Evolutionary conservation across 2,797 vertebrate species (phyloP), one percentile per base, ranked within the genome.

Genomic region (Fistularia commersonii): DNA sequence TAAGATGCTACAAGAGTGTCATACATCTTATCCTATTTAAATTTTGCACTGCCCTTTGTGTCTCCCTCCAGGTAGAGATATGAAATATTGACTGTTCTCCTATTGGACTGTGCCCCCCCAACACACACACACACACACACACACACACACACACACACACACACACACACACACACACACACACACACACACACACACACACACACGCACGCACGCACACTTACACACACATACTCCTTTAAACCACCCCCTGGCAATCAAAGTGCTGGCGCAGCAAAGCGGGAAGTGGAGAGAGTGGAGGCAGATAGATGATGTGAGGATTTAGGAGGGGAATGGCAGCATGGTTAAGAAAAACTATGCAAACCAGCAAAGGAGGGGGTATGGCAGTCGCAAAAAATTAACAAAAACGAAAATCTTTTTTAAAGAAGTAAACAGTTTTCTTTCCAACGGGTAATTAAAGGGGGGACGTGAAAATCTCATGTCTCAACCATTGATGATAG

Each of bases 241-340:
- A 72, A 68, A 70, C 46, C 72, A 57, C 66, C 33, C 44, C 62
- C 54, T 64, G 46, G 56, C 76, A 67, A 75, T 77, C 77, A 88
- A 86, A 90, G 76, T 89, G 90, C 88, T 88, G 79, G 79, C 84
- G 48, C 86, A 89, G 88, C 89, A 87, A 72, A 83, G 62, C 61
- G 54, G 40, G 50, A 15, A 54, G 64, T 64, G 61, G 33, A 41
- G 54, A 51, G 59, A 62, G 61, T n/a, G 33, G 57, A 54, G 39
- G 65, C 62, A 60, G 61, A 52, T 56, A 54, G 64, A 62, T 52
- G 14, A 15, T 11, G 11, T 31, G 45, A 50, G 32, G 54, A 51
- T 41, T 46, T 12, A 62, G 44, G 64, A 56, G 4, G 67, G 47
- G 53, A 66, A 72, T 60, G 34, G 36, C 65, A 66, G 48, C 45